Evolutionary conservation across 2,113 vertebrate genomes (phyloP).

Genomic region (Mesocricetus auratus): DNA sequence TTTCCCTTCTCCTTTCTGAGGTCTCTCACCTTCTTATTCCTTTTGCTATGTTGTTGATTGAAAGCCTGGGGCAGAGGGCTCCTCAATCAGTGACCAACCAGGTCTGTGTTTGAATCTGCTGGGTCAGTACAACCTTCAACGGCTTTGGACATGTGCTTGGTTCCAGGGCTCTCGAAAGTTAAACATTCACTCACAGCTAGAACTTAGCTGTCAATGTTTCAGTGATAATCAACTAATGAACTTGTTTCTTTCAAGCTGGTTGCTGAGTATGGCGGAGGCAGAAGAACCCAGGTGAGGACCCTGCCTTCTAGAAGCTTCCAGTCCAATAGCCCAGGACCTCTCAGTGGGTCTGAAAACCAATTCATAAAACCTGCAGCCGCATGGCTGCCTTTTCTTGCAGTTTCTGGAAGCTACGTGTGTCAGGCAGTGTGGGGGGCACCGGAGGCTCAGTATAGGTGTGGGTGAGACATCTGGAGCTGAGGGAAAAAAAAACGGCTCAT

Average conservation of each 20-base stretch:
- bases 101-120: background rate
- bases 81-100: background rate
- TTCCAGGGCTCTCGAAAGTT: constrained; percentile 6
- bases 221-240: background rate
- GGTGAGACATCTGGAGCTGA: background rate
- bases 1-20: background rate
- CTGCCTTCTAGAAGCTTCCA: background rate
- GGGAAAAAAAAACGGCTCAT: accelerated
- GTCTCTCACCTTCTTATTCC: background rate
- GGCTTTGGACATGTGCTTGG: background rate
- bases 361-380: background rate
- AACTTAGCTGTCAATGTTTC: background rate
- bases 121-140: background rate
- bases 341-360: background rate
- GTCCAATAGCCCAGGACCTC: background rate
- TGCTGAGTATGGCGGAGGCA: background rate
- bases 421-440: accelerated
- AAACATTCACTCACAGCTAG: constrained; percentile 11
- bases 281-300: background rate
- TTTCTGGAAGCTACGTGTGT: accelerated
- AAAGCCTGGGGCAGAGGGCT: background rate
- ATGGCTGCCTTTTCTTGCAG: background rate
- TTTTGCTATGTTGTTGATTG: background rate
- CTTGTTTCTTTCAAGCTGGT: background rate
- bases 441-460: background rate